Conservation (phyloP, 2,113 vertebrate genomes). For the Gadus chalcogrammus region DNA sequence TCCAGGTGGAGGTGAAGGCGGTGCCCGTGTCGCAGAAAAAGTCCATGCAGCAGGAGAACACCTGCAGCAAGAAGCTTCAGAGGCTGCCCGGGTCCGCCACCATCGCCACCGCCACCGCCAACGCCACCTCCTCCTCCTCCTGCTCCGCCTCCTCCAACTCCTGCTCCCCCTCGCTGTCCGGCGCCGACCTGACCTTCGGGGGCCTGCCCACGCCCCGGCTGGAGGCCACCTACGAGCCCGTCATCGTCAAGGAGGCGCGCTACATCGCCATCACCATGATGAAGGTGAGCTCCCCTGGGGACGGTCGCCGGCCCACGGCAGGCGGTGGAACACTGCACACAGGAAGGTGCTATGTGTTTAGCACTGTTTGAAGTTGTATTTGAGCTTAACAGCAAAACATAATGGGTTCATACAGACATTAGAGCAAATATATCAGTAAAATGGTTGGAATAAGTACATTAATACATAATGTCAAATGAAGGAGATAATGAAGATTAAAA, state of each 20-base stretch:
- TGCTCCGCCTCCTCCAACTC: constrained; percentile 50
- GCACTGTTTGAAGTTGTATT: too few species aligned
- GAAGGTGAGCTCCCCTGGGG: constrained; percentile 77
- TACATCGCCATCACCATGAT: constrained; percentile 99
- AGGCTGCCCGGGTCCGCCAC: constrained; percentile 81
- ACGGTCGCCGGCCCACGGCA: too few species aligned
- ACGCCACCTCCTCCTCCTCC: constrained; percentile 64
- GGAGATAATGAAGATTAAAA: too few species aligned
- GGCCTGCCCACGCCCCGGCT: constrained; percentile 93
- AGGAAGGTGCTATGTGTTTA: too few species aligned
- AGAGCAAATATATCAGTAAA: too few species aligned
- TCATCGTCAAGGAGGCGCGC: constrained; percentile 97
- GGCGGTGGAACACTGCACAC: too few species aligned
- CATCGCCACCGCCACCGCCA: constrained; percentile 27
- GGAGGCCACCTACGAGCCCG: constrained; percentile 94
- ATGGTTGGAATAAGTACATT: too few species aligned
- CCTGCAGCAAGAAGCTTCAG: constrained; percentile 78
- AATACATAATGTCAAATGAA: too few species aligned
- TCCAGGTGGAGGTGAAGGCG: constrained; percentile 96
- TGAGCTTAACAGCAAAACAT: too few species aligned
- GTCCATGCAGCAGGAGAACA: constrained; percentile 87
- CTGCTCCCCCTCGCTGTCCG: constrained; percentile 67
- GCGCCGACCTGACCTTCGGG: constrained; percentile 88
- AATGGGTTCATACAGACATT: too few species aligned
- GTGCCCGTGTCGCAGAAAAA: constrained; percentile 98